Evolutionary conservation across 1,140 invertebrate species (phyloP).

Genomic region (Heliothis virescens): DNA sequence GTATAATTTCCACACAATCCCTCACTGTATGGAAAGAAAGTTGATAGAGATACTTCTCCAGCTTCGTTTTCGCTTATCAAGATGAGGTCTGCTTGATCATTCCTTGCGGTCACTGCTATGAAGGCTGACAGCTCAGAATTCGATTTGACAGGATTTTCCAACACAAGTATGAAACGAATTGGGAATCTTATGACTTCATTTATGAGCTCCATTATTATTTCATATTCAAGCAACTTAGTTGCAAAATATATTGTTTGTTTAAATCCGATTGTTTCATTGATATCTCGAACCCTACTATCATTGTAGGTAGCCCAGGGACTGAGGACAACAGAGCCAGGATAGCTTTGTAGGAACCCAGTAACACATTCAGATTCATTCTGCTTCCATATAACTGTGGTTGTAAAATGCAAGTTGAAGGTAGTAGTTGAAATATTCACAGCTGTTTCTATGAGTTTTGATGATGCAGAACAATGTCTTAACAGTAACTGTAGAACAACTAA

Average conservation of each 20-base stretch:
- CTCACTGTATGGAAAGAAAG: conserved; percentile 64
- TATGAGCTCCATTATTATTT: conserved; percentile 54
- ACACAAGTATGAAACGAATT: conserved; percentile 61
- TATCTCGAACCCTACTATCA: conserved; percentile 30
- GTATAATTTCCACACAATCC: conserved; percentile 61
- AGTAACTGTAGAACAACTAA: neutral
- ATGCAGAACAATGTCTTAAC: neutral
- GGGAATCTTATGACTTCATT: conserved; percentile 54
- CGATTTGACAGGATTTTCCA: conserved; percentile 39
- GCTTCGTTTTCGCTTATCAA: conserved; percentile 53
- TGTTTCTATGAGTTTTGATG: neutral
- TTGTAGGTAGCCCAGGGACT: conserved; percentile 34
- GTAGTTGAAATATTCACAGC: conserved; percentile 38
- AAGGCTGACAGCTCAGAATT: conserved; percentile 38
- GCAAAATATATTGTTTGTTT: conserved; percentile 65
- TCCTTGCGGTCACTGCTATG: conserved; percentile 62
- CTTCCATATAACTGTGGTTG: conserved; percentile 56
- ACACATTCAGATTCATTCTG: conserved; percentile 47
- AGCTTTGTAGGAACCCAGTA: conserved; percentile 53
- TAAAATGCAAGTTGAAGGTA: conserved; percentile 29
- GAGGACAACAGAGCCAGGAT: conserved; percentile 52
- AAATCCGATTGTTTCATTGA: conserved; percentile 53
- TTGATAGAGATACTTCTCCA: conserved; percentile 54
- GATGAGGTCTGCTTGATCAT: conserved; percentile 64
- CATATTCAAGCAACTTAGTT: conserved; percentile 56